Evolutionary conservation across 2,797 vertebrate species (phyloP), one percentile per base, ranked within the genome.

Genomic region (Balearica regulorum): DNA sequence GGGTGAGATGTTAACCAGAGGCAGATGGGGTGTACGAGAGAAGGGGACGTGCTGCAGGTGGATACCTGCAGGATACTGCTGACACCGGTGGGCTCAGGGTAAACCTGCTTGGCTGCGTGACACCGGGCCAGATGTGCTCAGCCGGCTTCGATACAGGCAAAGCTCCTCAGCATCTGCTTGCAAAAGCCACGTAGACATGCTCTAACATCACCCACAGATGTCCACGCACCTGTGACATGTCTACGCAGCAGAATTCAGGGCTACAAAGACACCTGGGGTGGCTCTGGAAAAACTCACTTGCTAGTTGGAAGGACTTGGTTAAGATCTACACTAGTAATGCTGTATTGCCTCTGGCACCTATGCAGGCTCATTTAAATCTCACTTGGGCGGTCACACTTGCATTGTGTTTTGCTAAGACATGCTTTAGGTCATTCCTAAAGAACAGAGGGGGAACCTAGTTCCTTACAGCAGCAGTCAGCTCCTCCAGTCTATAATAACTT

Each of bases 31-130:
- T 7, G 2, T 6, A 41, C 10, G 10, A 61, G 31, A 69, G 53
- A 69, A 49, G 0, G 5, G 43, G 46, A n/a, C 0, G 0, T 44
- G 39, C 21, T 49, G 53, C 41, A 48, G 62, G 39, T 48, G n/a
- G 39, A 29, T 58, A 39, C 25, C 22, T 43, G 35, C 37, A n/a
- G 33, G 33, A 16, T 25, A 12, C 16, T 46, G 35, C 39, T 3
- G 6, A 28, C n/a, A 54, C 7, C 1, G 0, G 5, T 13, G 43
- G 11, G 46, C 31, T 69, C 28, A 9, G 51, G 26, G 37, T 43
- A 26, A 41, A 82, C 31, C 17, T 31, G 54, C n/a, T 51, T 21
- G 62, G 33, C 37, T 46, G 33, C 17, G 3, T 14, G 55, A 78
- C 51, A 22, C 55, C 2, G 2, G 41, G n/a, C 61, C 46, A 61